phyloP scores from a whole-genome alignment of 1,140 invertebrate genomes.

The Caenorhabditis remanei region DNA sequence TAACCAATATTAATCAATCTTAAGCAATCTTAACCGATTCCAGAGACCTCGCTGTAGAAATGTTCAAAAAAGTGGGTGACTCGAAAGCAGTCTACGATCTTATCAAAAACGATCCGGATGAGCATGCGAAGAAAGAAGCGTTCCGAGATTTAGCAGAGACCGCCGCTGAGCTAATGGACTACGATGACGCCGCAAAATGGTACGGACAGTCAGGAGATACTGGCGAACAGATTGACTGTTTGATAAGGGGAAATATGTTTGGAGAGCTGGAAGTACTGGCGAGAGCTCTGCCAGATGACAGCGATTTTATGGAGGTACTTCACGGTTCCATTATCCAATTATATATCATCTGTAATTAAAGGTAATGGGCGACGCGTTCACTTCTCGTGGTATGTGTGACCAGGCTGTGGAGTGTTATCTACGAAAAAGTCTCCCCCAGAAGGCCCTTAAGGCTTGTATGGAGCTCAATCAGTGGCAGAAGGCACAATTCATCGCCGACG shows the following conservation, averaged over 20 bases:
- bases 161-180: not conserved
- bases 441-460: not conserved
- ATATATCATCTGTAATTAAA: not conserved
- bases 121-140: not conserved
- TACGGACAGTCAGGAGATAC: not conserved
- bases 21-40: no score
- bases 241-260: not conserved
- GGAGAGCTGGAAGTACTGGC: constrained; percentile 20
- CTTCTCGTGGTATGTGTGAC: constrained; percentile 31
- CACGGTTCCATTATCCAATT: not conserved
- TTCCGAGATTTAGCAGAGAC: not conserved
- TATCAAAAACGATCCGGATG: not conserved
- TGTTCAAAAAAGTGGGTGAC: constrained; percentile 15
- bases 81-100: not conserved
- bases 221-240: not conserved
- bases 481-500: constrained; percentile 30
- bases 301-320: not conserved
- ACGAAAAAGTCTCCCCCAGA: not conserved
- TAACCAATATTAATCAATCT: no score
- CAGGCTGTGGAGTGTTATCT: constrained; percentile 34
- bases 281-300: constrained; percentile 4
- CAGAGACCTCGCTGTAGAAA: constrained; percentile 9
- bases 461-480: constrained; percentile 46
- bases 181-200: not conserved
- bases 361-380: not conserved